Evolutionary conservation across 2,888 invertebrate species (phyloP), one percentile per base, ranked within the genome.

Genomic region (Cenopis cana): DNA sequence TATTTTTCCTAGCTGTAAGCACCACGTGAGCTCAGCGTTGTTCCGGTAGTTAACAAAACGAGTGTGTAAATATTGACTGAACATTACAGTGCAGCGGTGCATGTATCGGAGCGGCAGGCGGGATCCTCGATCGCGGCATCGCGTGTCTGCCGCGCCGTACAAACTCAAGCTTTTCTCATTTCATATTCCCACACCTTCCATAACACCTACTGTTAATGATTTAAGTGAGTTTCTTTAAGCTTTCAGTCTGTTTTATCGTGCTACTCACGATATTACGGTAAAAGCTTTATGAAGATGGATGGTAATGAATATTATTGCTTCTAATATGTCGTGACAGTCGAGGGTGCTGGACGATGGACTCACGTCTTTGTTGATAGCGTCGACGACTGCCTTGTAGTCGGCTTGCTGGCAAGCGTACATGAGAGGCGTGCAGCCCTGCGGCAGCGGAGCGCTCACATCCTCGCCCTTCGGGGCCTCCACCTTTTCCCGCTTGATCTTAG

Each of bases 401-500:
- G 96, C 97, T 87, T 97, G 98, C 90, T 98, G 98, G 86, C 98
- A 98, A 81, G 98, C 97, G 93, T 97, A 97, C 98, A 98, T 98
- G 84, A 98, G 95, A 79, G 96, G 95, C 76, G 97, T 97, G 88
- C 97, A 97, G 82, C 97, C 97, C 82, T 94, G 94, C 77, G 93
- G 93, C 79, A 95, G 88, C 79, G 91, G 88, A 69, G 88, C 82
- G 81, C 80, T 88, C 81, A 86, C 91, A 88, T 89, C 89, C 74
- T 84, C 85, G 60, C 79, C 79, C 77, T 85, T 89, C 17, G 85
- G 77, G 62, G 84, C 84, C 77, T 87, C 89, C 81, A 85, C 86
- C 82, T 89, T 91, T 81, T 93, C 93, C 12, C 89, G 87, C 78
- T 90, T 91, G 77, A 93, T 89, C 82, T 93, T 93, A 55, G 89